Evolutionary conservation across 2,797 vertebrate genomes (phyloP).

Genomic region (Odontamblyopus lacepedii): DNA sequence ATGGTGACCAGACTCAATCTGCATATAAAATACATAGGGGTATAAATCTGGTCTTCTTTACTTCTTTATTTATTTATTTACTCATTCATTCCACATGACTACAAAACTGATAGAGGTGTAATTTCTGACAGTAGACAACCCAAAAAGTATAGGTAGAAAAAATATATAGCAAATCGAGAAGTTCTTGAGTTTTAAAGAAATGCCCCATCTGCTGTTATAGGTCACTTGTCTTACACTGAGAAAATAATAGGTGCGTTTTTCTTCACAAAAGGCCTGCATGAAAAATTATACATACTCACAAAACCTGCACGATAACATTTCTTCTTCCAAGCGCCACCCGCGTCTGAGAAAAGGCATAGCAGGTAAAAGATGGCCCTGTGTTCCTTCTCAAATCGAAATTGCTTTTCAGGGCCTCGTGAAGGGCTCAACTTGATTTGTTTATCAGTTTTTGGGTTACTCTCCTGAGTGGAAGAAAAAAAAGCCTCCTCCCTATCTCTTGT

Average conservation of each 20-base stretch:
- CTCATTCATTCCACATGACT: no score
- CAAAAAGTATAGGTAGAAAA: neutral
- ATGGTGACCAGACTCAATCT: no score
- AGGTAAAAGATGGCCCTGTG: slow-evolving; percentile 8
- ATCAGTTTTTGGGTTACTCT: slow-evolving; percentile 51
- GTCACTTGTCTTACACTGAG: slow-evolving; percentile 28
- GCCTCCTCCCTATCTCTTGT: slow-evolving; percentile 48
- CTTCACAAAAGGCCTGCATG: neutral
- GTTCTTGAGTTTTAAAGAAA: slow-evolving; percentile 14
- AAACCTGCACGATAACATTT: slow-evolving; percentile 3
- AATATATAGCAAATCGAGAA: neutral
- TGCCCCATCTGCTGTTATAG: slow-evolving; percentile 32
- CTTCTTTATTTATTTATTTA: no score
- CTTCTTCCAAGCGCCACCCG: slow-evolving; percentile 14
- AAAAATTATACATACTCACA: slow-evolving; percentile 7
- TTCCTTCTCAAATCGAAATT: slow-evolving; percentile 45
- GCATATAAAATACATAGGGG: no score
- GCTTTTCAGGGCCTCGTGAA: slow-evolving; percentile 28
- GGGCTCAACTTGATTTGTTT: slow-evolving; percentile 52
- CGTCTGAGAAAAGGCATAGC: slow-evolving; percentile 14
- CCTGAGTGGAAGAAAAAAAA: slow-evolving; percentile 34
- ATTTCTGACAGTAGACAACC: neutral
- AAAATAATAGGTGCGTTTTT: neutral
- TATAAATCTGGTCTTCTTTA: no score
- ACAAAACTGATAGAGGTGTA: no score